A percentile compares a stretch with the other conserved stretches of the same genome.
Evolutionary conservation across 92 coral and sea anemone species (phyloP).

Genomic region (Parazoanthus atlanticus): DNA sequence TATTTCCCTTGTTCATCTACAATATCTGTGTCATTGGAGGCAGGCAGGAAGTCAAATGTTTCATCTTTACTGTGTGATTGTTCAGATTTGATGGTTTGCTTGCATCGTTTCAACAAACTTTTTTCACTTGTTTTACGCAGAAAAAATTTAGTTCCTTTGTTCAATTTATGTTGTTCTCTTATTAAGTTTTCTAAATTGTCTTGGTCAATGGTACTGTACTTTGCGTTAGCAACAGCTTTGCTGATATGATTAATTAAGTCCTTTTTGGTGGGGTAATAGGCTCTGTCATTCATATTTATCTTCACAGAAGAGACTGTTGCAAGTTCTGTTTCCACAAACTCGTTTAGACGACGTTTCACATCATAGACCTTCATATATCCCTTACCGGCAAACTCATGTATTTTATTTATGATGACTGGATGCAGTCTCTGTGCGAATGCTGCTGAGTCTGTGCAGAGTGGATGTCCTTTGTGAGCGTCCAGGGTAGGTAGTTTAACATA

Average conservation of each 20-base stretch:
- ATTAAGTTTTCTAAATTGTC: neutral
- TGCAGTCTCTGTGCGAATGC: neutral
- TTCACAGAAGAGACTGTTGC: neutral
- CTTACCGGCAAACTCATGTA: neutral
- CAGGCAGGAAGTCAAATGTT: too few species aligned
- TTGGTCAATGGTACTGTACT: neutral
- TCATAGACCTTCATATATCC: neutral
- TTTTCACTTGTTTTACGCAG: neutral
- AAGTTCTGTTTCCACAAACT: neutral
- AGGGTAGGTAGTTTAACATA: neutral
- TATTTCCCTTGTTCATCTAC: too few species aligned
- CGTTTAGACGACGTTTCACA: neutral
- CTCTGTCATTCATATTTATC: neutral
- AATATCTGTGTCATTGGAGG: too few species aligned
- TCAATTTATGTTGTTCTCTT: neutral
- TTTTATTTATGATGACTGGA: neutral
- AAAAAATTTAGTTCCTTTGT: neutral
- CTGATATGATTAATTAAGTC: neutral
- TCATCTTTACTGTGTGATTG: too few species aligned
- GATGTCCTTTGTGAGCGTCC: neutral
- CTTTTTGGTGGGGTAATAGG: slow-evolving; percentile 2
- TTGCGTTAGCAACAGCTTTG: neutral
- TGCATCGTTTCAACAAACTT: too few species aligned
- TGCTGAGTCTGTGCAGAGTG: neutral
- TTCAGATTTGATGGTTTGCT: too few species aligned